Evolutionary conservation across 2,113 vertebrate species (phyloP), one percentile per base, ranked within the genome.

Genomic region (Panthera tigris): DNA sequence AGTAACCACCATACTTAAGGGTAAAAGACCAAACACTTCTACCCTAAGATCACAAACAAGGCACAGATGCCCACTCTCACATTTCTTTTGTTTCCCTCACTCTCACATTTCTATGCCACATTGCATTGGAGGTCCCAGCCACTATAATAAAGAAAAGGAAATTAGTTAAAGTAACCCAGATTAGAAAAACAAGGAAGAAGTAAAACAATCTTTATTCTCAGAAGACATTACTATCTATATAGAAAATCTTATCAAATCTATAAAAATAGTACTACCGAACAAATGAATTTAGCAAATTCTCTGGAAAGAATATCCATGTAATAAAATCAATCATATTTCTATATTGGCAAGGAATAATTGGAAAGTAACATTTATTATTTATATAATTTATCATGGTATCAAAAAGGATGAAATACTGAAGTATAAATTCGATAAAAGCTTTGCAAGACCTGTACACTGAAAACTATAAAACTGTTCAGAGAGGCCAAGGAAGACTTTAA

Each of bases 231-330:
- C 5, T 48, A 36, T 55, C 39, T 57, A 50, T 11, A 3, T 55
- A 84, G 36, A 80, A 96, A 95, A 95, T 91, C 45, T 66, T 88
- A 82, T 3, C 2, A n/a, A 92, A 82, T 76, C 66, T 92, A 52
- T 57, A 71, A 87, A 94, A 94, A 71, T 71, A 5, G 15, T 66
- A 66, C 3, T 23, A 82, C 18, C 82, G 9, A 95, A 83, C 19
- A 88, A 94, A 96, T 84, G 23, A 94, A 83, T 52, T 92, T 36
- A 80, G 21, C 57, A 97, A 63, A 89, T 85, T 92, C 15, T 27
- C 25, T 92, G 48, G 45, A 78, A 4, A 73, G n/a, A 89, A 89
- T 79, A 91, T 78, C 48, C 68, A 71, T 91, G 55, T 41, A 79
- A 79, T 66, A 84, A 97, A 91, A 76, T 78, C 33, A 76, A 50